These are phyloP conservation scores for Drosophila micromelanica DNA, from an alignment of 1,140 invertebrate species.

Conservation along the genomic window DNA sequence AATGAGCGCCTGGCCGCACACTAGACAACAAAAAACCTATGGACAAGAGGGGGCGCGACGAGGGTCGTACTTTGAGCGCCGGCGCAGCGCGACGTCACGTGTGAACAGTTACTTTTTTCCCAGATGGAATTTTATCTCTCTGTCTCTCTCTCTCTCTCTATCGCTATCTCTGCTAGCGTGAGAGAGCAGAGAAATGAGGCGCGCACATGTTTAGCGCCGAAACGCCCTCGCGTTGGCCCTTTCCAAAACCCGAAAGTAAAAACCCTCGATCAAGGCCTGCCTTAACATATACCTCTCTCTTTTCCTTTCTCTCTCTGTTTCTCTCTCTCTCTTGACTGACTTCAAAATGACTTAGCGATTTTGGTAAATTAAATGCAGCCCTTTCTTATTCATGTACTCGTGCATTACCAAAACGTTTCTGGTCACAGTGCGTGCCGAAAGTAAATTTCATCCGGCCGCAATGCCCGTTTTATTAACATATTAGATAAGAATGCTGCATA, in stretches of 20 bases:
- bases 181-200: conserved; percentile 56
- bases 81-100: conserved; percentile 63
- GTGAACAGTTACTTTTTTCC: conserved; percentile 63
- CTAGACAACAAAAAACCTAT: conserved; percentile 36
- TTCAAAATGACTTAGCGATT: conserved; percentile 61
- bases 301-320: neutral
- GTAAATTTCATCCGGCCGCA: conserved; percentile 4
- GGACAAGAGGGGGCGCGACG: conserved; percentile 9
- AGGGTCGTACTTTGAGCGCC: conserved; percentile 40
- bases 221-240: conserved; percentile 55
- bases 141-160: neutral
- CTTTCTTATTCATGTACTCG: conserved; percentile 15
- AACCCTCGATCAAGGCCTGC: neutral
- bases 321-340: conserved; percentile 29
- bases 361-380: conserved; percentile 38
- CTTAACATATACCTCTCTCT: no score
- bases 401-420: conserved; percentile 16
- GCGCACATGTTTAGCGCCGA: conserved; percentile 81
- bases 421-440: conserved; percentile 30
- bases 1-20: conserved; percentile 24
- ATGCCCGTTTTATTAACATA: neutral
- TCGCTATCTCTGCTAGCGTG: conserved; percentile 13
- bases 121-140: conserved; percentile 13
- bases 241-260: neutral
- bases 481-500: conserved; percentile 11